These are phyloP conservation scores for Paradisaea rubra DNA, from an alignment of 2,113 vertebrate species.

Conservation along the genomic window DNA sequence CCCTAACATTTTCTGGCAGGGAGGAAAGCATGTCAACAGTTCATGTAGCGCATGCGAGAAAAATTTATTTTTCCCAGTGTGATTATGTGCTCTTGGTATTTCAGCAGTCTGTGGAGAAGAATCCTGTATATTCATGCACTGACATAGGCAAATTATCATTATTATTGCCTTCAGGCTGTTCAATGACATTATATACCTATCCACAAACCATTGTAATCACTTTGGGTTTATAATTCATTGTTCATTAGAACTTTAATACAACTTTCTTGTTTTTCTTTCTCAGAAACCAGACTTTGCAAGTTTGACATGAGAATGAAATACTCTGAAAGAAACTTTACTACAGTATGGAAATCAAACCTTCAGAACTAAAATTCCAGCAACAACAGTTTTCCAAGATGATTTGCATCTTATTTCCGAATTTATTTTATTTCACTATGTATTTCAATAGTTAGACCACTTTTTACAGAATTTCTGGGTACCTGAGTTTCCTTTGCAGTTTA, in stretches of 20 bases:
- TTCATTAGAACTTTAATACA: not conserved
- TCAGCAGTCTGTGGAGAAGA: not conserved
- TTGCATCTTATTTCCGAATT: not conserved
- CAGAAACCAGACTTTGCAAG: not conserved
- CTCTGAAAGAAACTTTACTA: not conserved
- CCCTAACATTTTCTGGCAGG: not conserved
- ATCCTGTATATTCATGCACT: not conserved
- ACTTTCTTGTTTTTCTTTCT: not conserved
- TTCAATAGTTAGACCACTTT: not conserved
- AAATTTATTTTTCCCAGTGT: not conserved
- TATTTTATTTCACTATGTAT: not conserved
- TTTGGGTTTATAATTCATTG: not conserved
- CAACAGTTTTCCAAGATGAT: not conserved
- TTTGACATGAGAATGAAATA: not conserved
- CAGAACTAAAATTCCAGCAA: not conserved
- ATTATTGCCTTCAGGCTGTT: constrained; percentile 26
- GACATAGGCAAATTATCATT: not conserved
- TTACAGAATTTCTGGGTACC: not conserved
- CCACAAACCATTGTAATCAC: not conserved
- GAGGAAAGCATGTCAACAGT: not conserved
- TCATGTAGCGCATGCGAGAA: not conserved
- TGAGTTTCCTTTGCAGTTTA: not conserved
- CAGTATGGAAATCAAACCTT: not conserved
- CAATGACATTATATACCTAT: not conserved
- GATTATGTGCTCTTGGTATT: not conserved